Base-by-base conservation (phyloP, 2,797 vertebrate species). In the Pempheris klunzingeri region DNA sequence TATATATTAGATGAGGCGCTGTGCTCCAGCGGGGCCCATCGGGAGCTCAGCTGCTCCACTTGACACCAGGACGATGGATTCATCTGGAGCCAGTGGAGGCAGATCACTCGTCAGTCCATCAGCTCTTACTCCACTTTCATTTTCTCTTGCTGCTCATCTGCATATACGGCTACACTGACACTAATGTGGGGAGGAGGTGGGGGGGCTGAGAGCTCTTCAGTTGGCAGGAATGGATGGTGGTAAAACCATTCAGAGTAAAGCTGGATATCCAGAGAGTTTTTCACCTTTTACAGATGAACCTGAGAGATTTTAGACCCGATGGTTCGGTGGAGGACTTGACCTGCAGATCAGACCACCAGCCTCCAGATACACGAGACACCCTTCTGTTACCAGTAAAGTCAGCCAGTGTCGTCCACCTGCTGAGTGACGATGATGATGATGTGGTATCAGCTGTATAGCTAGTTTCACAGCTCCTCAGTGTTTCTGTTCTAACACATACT, bases 41-140 rank as follows among this genome's bases (percentile, higher is more conserved):
- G 74, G 81, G 80, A 84, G 65, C 60, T 77, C 61, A 77, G 53
- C 58, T 26, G 79, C 70, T 69, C 81, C 64, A 59, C 65, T 83
- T 68, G 67, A 72, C 60, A 84, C 66, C 64, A 79, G 52, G 75
- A 72, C 74, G 77, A 89, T 65, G 77, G 66, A 80, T 79, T 86
- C 52, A 88, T 84, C 65, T 82, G 74, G 59, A 72, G 76, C 61
- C 24, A 36, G 55, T 44, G 46, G 58, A 78, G 63, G 71, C 66
- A 78, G 60, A 79, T 87, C 77, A 78, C 74, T 90, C 84, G 73
- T 79, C 62, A 66, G 71, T 79, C 74, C 72, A 88, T 88, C 69
- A 78, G 67, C 41, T 75, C 73, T 81, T 46, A 67, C 69, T 79
- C 57, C 64, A 50, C 62, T 81, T 75, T 85, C 22, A 82, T 47